Conservation (phyloP, 2,888 invertebrate species). For the Toxonevra muliebris region DNA sequence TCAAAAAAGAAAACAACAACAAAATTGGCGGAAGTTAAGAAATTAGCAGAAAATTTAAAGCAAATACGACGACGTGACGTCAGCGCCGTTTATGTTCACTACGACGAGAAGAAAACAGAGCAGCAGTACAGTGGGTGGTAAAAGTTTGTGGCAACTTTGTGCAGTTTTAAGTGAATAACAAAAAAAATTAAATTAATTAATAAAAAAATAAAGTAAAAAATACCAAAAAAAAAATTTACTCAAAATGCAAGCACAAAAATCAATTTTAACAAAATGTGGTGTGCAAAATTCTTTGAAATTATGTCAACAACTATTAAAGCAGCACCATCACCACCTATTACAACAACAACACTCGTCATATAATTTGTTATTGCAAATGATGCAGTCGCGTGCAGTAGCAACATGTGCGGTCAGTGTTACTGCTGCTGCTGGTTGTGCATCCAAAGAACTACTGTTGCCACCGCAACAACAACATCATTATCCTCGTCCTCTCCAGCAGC, state of each 20-base stretch:
- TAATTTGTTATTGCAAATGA: neutral
- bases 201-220: neutral
- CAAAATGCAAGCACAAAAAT: constrained; percentile 24
- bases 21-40: no score
- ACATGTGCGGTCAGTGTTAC: neutral
- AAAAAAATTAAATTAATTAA: no score
- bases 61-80: constrained; percentile 32
- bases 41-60: no score
- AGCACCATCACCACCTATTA: neutral
- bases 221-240: neutral
- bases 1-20: no score
- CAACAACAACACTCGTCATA: constrained; percentile 16
- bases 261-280: constrained; percentile 8
- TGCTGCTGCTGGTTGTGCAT: neutral
- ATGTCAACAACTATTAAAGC: constrained; percentile 12
- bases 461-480: constrained; percentile 14
- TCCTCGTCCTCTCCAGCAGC: neutral
- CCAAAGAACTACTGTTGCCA: neutral
- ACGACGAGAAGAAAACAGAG: no score
- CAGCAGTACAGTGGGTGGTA: no score
- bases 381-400: neutral
- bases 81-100: constrained; percentile 18
- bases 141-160: no score
- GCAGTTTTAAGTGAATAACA: no score
- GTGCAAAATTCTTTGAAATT: constrained; percentile 27